Conservation (phyloP, 1,140 invertebrate species). For the Paracyclopina nana region DNA sequence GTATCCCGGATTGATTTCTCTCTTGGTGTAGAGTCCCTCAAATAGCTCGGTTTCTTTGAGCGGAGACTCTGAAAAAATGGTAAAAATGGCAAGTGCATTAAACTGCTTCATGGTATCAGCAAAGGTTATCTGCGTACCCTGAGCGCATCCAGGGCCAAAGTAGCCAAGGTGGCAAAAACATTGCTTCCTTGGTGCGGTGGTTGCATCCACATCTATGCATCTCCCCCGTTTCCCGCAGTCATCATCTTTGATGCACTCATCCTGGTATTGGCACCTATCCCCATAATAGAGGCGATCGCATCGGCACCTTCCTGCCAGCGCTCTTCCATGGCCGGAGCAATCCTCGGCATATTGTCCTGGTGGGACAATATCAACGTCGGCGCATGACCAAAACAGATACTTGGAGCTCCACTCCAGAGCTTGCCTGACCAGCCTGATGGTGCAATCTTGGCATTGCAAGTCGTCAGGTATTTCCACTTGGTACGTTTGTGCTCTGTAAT, state of each 20-base stretch:
- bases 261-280: conserved; percentile 53
- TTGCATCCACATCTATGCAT: conserved; percentile 55
- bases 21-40: conserved; percentile 40
- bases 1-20: conserved; percentile 46
- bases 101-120: neutral
- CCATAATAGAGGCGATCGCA: conserved; percentile 54
- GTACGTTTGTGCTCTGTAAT: conserved; percentile 52
- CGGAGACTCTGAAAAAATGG: conserved; percentile 16
- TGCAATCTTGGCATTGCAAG: conserved; percentile 71
- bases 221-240: conserved; percentile 66
- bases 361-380: conserved; percentile 63
- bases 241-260: conserved; percentile 39
- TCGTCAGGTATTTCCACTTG: conserved; percentile 52
- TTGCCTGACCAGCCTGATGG: conserved; percentile 61
- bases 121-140: conserved; percentile 23
- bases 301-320: conserved; percentile 47
- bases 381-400: conserved; percentile 84
- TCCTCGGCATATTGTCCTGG: conserved; percentile 24
- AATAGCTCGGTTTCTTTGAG: conserved; percentile 9
- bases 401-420: conserved; percentile 63
- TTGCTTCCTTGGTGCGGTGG: conserved; percentile 52
- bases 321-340: conserved; percentile 58
- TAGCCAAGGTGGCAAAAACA: conserved; percentile 76
- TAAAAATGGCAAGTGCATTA: neutral
- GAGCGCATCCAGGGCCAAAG: conserved; percentile 35